Conservation (phyloP, 2,888 invertebrate species). For the Rhamphomyia laevipes region DNA sequence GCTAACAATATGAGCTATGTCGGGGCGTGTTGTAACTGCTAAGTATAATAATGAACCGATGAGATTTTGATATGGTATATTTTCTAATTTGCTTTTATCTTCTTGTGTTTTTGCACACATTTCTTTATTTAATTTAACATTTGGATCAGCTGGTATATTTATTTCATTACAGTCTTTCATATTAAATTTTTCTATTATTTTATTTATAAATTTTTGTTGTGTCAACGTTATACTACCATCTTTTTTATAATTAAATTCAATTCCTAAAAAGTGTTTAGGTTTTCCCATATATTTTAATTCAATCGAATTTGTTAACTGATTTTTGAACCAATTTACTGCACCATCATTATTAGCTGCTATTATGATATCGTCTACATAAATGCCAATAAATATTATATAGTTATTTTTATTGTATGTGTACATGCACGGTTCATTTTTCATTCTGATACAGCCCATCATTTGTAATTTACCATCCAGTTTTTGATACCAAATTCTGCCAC, state of each 20-base stretch:
- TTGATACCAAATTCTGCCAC: constrained; percentile 1
- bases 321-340: not conserved
- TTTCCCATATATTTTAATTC: not conserved
- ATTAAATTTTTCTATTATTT: constrained; percentile 1
- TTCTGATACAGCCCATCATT: not conserved
- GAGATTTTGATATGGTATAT: constrained; percentile 10
- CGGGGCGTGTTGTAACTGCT: constrained; percentile 12
- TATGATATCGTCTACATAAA: not conserved
- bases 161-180: constrained; percentile 5
- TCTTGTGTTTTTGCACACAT: not conserved
- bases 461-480: not conserved
- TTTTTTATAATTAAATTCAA: not conserved
- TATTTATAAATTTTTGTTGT: not conserved
- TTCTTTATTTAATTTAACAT: not conserved
- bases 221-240: not conserved
- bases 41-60: constrained; percentile 16
- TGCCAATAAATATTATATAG: not conserved
- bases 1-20: constrained; percentile 12
- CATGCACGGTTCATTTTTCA: not conserved
- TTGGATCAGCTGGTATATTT: not conserved
- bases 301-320: not conserved
- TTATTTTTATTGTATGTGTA: not conserved
- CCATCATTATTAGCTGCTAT: not conserved
- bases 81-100: constrained; percentile 2
- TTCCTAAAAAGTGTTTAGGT: not conserved